These are phyloP conservation scores for Triops longicaudatus DNA, from an alignment of 1,140 invertebrate genomes.

Conservation along the genomic window DNA sequence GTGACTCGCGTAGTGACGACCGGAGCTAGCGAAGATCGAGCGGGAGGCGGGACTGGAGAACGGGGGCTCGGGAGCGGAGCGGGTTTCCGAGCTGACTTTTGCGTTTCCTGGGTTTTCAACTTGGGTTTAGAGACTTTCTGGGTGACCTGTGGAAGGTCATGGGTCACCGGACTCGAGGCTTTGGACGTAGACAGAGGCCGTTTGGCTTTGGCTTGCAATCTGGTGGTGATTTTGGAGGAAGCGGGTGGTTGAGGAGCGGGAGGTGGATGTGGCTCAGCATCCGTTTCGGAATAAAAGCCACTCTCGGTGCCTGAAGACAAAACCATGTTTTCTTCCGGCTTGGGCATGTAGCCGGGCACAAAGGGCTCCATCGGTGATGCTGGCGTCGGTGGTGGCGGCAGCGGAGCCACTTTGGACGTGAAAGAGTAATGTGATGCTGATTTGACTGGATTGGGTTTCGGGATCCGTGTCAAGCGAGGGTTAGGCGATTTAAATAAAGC, in stretches of 20 bases:
- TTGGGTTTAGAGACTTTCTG: not conserved
- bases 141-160: not conserved
- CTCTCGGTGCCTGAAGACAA: not conserved
- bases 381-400: not conserved
- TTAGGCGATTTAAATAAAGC: constrained; percentile 9
- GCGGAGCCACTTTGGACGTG: not conserved
- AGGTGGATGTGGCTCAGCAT: not conserved
- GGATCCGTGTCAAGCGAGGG: not conserved
- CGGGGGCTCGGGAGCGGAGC: not conserved
- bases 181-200: not conserved
- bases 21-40: not conserved
- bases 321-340: constrained; percentile 7
- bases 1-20: too few species aligned
- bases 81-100: not conserved
- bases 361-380: not conserved
- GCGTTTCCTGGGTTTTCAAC: not conserved
- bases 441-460: not conserved
- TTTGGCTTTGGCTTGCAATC: not conserved
- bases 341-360: not conserved
- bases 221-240: not conserved
- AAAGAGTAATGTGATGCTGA: not conserved
- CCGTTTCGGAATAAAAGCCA: not conserved
- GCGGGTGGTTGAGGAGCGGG: not conserved
- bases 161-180: not conserved
- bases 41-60: not conserved